phyloP scores from a whole-genome alignment of 2,888 invertebrate genomes.

The Allacma fusca region DNA sequence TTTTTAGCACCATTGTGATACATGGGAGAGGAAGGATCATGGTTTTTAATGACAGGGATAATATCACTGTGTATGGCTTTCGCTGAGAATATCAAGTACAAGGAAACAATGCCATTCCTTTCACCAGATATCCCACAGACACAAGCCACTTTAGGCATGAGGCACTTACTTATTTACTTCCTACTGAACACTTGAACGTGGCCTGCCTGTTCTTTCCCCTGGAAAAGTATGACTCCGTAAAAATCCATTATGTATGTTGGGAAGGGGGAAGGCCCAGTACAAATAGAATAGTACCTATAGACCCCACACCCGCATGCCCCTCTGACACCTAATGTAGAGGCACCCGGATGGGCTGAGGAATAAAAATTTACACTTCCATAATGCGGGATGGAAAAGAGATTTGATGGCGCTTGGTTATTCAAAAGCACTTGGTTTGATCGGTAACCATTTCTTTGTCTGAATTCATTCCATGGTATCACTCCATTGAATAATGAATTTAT shows the following conservation, averaged over 20 bases:
- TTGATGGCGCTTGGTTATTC: conserved; percentile 19
- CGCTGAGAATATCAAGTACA: background rate
- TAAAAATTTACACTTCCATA: conserved; percentile 22
- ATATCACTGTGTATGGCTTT: background rate
- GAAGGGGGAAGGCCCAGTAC: too few species aligned
- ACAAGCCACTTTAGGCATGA: too few species aligned
- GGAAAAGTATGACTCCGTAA: too few species aligned
- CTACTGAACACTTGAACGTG: too few species aligned
- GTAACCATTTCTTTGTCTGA: conserved; percentile 18
- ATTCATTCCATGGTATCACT: conserved; percentile 5
- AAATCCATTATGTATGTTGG: too few species aligned
- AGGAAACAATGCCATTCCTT: background rate
- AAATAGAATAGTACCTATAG: background rate
- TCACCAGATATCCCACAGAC: background rate
- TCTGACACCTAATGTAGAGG: background rate
- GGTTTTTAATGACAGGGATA: conserved; percentile 30
- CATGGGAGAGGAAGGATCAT: conserved; percentile 14
- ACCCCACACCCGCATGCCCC: background rate
- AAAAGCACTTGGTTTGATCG: background rate
- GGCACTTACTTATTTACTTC: too few species aligned
- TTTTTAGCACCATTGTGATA: conserved; percentile 24
- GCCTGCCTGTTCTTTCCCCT: too few species aligned
- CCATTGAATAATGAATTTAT: conserved; percentile 29
- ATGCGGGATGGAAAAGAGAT: conserved; percentile 27
- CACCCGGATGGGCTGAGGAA: background rate